Evolutionary conservation across 2,888 invertebrate genomes (phyloP), one percentile per base, ranked within the genome.

Genomic region (Catocala sponsa): DNA sequence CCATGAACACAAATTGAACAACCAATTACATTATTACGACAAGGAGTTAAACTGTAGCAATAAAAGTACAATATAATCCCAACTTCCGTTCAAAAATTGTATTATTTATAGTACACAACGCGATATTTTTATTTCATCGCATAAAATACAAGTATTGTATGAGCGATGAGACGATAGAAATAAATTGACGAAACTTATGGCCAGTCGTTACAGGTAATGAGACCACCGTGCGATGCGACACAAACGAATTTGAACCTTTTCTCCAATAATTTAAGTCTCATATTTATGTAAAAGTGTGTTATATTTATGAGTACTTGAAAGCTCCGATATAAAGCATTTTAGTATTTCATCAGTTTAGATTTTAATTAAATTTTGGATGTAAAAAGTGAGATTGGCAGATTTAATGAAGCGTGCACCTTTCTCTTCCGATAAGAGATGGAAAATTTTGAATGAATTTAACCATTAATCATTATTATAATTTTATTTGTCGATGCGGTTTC

Each of bases 191-290:
- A 79, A 81, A 85, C 84, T 86, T 84, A 87, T 79, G 77, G 76
- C 74, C 79, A 58, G 68, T 81, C 85, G 81, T 87, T 85, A 79
- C 82, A 81, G 80, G 84, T 88, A 86, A 86, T 82, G 83, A 81
- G 80, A 70, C 74, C 74, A 68, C 75, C 68, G 70, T 58, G 72
- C 52, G 49, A 46, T 25, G 43, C 25, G 51, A 13, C 33, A 35
- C 80, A 63, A 46, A 55, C 67, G 46, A 83, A 73, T 62, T 55
- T 65, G 65, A 68, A 71, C 73, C 67, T 73, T 81, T 76, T 25
- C 0, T 0, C n/a, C 33, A 2, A 4, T 48, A 11, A 12, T 32
- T 61, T 73, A 76, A 66, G 74, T 68, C 68, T 54, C 41, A 67
- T 51, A 72, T 72, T 78, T 10, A 13, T 52, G 15, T 55, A 32